Evolutionary conservation across 2,113 vertebrate species (phyloP), one percentile per base, ranked within the genome.

Genomic region (Amia ocellicauda): DNA sequence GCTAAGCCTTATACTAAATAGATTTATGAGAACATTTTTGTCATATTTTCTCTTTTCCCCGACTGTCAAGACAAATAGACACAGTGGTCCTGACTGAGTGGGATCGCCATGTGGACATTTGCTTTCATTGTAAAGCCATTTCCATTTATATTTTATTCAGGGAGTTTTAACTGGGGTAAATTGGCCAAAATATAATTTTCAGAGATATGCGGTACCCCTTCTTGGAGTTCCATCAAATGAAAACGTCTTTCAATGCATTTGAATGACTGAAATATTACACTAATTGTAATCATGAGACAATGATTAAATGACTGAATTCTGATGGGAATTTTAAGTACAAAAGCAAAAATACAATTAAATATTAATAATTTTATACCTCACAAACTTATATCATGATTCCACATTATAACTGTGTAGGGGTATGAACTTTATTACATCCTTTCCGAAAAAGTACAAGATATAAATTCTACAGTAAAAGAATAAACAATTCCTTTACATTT

Each of bases 21-120:
- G 86, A 89, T 89, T 87, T 83, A 87, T 86, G 83, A 84, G 82
- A 83, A 87, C 83, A 84, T 82, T 84, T 84, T 80, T 87, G 85
- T 86, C 83, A 87, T 84, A 87, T 86, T 88, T 88, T 78, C 80
- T 83, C 77, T 81, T 81, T 67, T 82, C 81, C 72, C 77, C 57
- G 70, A 83, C 84, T 84, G 82, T 85, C 78, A 84, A 84, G 84
- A 85, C 79, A 75, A 80, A 86, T 85, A 78, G 83, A 84, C 83
- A 82, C 68, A 68, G 77, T 67, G 51, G 66, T 70, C 68, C 77
- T 86, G 82, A 82, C 80, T 76, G 81, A 85, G 79, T 81, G 78
- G 79, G 84, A 81, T 82, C 77, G 77, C 71, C 76, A 78, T 74
- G 72, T 71, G 62, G 74, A 51, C 72, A 79, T 80, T 64, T 77